Evolutionary conservation across 2,888 invertebrate species (phyloP), one percentile per base, ranked within the genome.

Genomic region (Prenolepis imparis): DNA sequence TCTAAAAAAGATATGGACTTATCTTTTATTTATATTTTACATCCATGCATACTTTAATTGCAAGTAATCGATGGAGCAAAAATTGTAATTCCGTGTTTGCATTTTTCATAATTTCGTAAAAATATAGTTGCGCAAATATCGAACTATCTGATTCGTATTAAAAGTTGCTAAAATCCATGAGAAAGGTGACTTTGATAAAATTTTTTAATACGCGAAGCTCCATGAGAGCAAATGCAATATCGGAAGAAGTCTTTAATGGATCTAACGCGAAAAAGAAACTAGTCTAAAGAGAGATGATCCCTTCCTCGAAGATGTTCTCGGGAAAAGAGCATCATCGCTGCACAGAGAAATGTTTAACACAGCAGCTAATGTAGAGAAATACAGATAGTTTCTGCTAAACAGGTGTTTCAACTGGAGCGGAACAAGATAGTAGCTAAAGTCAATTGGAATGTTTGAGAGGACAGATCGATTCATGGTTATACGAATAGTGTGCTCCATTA

Each of bases 361-460:
- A 12, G 15, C 32, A 44, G 64, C 24, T 59, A 70, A 59, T 18
- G 1, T 15, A 32, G 32, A 57, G 36, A 78, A 78, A 78, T 68
- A 70, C 59, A 59, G 57, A 59, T 70, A 68, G 32, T 70, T 32
- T 3, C n/a, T 66, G 32, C 36, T 57, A 24, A 48, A 61, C 68
- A 52, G 63, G 73, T 84, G 72, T 66, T 72, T 9, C 48, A 82
- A 83, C 55, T 83, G 57, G 82, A 44, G 83, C 85, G 81, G 85
- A 85, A 84, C 85, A 73, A 80, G 80, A 81, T 85, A 85, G 73
- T 84, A 72, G 70, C 66, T 67, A 41, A 78, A 70, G 78, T 78
- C 70, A 78, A 70, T 78, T 78, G 70, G 44, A 21, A 70, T 32
- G 70, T 70, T 78, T 32, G 59, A 57, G 57, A 78, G 70, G 32